phyloP scores from a whole-genome alignment of 1,140 invertebrate genomes.

The Procambarus clarkii region DNA sequence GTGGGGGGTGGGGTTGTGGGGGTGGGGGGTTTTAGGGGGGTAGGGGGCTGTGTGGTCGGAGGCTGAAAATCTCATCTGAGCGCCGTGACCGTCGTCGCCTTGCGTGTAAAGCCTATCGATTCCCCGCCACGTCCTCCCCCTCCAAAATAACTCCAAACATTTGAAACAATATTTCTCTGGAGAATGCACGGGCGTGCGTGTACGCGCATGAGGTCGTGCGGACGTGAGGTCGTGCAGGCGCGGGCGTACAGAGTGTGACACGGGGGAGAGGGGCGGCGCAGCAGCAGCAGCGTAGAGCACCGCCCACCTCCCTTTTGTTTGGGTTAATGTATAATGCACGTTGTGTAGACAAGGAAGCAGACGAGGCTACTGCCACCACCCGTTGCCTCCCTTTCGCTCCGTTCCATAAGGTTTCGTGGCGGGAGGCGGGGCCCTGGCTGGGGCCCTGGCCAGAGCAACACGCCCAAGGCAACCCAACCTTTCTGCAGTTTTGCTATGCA shows the following conservation, averaged over 20 bases:
- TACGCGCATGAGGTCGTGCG: neutral
- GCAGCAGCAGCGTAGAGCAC: constrained; percentile 18
- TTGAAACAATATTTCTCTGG: neutral
- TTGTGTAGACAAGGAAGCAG: constrained; percentile 48
- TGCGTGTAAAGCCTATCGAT: neutral
- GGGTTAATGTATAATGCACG: constrained; percentile 51
- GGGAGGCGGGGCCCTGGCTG: neutral
- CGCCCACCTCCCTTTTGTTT: constrained; percentile 40
- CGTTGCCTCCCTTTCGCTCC: constrained; percentile 35
- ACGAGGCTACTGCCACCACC: constrained; percentile 31
- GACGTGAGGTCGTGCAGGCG: neutral
- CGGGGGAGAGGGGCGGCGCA: neutral
- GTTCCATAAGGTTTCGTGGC: constrained; percentile 41
- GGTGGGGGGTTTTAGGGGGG: too few relatives aligned
- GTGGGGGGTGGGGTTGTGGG: too few relatives aligned
- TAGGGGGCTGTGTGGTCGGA: too few relatives aligned
- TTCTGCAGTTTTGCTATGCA: neutral
- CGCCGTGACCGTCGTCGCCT: neutral
- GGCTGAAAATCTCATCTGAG: too few relatives aligned
- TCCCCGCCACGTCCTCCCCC: neutral
- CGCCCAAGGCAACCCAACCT: neutral
- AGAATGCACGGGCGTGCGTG: neutral
- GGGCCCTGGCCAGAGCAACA: neutral
- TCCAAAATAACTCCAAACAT: neutral
- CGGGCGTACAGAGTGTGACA: constrained; percentile 1